These are phyloP conservation scores for Parnassius apollo DNA, from an alignment of 2,888 invertebrate species.

Conservation along the genomic window DNA sequence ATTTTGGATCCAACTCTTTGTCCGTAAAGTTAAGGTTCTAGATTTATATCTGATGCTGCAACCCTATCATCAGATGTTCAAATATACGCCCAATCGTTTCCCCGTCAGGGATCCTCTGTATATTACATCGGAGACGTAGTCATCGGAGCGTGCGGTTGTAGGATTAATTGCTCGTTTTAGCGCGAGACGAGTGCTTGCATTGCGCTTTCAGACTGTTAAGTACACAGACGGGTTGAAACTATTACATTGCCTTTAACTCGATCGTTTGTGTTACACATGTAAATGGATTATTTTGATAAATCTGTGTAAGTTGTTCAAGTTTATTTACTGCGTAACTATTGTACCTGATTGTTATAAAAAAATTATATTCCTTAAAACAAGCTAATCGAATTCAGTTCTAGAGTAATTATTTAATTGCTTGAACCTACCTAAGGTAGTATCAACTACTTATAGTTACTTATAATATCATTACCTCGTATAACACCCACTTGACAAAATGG, in stretches of 20 bases:
- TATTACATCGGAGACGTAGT: conserved; percentile 54
- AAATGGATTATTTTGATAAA: too few species aligned
- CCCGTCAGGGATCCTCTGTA: conserved; percentile 51
- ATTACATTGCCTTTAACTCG: conserved; percentile 21
- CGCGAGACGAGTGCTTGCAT: conserved; percentile 33
- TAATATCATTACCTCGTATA: too few species aligned
- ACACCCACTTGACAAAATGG: too few species aligned
- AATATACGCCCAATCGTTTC: conserved; percentile 60
- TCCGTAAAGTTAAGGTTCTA: background rate
- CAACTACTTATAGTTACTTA: too few species aligned
- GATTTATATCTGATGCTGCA: background rate
- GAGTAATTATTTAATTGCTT: background rate
- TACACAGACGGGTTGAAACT: conserved; percentile 30
- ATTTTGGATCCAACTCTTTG: too few species aligned
- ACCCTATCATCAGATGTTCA: conserved; percentile 66
- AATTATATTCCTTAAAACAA: too few species aligned
- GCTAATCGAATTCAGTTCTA: background rate
- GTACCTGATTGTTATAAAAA: too few species aligned
- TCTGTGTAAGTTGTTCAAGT: too few species aligned
- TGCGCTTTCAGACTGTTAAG: conserved; percentile 33
- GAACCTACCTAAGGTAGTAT: too few species aligned
- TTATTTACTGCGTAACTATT: too few species aligned
- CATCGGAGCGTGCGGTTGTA: conserved; percentile 52
- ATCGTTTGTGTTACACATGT: too few species aligned
- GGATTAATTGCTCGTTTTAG: conserved; percentile 51